Base-by-base conservation (phyloP, 2,888 invertebrate genomes). In the Calliphora vomitoria region DNA sequence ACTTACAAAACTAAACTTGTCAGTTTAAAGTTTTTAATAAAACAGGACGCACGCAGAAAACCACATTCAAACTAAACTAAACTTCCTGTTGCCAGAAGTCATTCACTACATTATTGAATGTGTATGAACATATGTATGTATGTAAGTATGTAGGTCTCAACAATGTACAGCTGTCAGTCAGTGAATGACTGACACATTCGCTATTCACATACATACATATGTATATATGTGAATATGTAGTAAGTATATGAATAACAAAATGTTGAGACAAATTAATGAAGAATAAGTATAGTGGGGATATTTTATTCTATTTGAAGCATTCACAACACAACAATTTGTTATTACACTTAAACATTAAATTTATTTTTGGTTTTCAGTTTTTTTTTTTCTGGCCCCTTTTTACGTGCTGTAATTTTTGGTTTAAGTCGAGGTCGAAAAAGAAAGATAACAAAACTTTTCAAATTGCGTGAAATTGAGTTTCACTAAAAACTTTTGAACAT, bases 391-490 rank as follows among this genome's bases (percentile, higher is more conserved):
- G 8, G 6, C 41, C 38, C 18, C 20, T 66, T 66, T 66, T 20
- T 15, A n/a, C 8, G 4, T n/a, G 1, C 4, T 35, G 35, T n/a
- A 35, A 62, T 38, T 35, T 20, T 58, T 8, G n/a, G 47, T 58
- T 58, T 71, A 66, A 58, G 31, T 58, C 44, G 50, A 60, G 82
- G 75, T 75, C 75, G 53, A 53, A 44, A 55, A 64, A 64, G 55
- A 15, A 47, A 76, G 41, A 69, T 60, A 69, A 50, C 18, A 53
- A 83, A 76, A 69, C 76, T 76, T 83, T 82, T 53, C 31, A 69
- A 83, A 76, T 76, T 69, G 69, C 69, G 53, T 69, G 15, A 83
- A 76, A 83, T 83, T 76, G 41, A 60, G 75, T 75, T 82, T 47
- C 68, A 75, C 66, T 47, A 25, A 82, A 82, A 58, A 58, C 55